A percentile compares a stretch with the other conserved stretches of the same genome.
Conservation (phyloP, 2,888 invertebrate species). For the Synanthedon formicaeformis region DNA sequence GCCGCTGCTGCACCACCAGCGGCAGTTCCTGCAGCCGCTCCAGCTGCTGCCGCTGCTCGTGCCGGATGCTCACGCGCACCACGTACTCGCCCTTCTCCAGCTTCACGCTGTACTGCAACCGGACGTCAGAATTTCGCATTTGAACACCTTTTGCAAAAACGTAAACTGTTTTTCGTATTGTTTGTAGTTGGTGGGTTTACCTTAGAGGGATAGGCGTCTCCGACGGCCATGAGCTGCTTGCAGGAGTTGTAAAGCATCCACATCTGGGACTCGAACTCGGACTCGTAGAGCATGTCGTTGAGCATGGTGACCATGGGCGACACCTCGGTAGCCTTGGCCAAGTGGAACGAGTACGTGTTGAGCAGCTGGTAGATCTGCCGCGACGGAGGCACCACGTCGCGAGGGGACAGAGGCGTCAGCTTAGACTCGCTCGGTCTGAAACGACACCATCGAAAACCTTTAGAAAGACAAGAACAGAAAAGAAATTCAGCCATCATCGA, state of each 20-base stretch:
- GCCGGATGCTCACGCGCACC: constrained; percentile 87
- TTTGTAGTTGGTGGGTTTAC: constrained; percentile 37
- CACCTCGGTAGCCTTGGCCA: constrained; percentile 83
- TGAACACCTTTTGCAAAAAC: too few relatives aligned
- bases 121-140: too few relatives aligned
- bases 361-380: constrained; percentile 92
- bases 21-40: constrained; percentile 88
- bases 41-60: constrained; percentile 86
- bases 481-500: not conserved
- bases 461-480: too few relatives aligned
- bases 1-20: constrained; percentile 80
- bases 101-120: constrained; percentile 81
- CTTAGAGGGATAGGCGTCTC: constrained; percentile 90
- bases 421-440: constrained; percentile 84
- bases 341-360: constrained; percentile 87
- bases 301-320: constrained; percentile 83
- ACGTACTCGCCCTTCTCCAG: constrained; percentile 96
- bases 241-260: constrained; percentile 96
- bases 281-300: constrained; percentile 92
- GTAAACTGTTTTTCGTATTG: too few relatives aligned
- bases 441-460: too few relatives aligned
- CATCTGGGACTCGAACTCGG: constrained; percentile 94
- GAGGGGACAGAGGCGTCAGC: constrained; percentile 78
- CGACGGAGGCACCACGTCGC: constrained; percentile 89
- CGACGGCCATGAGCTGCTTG: constrained; percentile 86